Percentiles rank a stretch among this genome's conserved stretches.
phyloP scores from a whole-genome alignment of 2,797 vertebrate genomes.

The Schizothorax lantsangensis region DNA sequence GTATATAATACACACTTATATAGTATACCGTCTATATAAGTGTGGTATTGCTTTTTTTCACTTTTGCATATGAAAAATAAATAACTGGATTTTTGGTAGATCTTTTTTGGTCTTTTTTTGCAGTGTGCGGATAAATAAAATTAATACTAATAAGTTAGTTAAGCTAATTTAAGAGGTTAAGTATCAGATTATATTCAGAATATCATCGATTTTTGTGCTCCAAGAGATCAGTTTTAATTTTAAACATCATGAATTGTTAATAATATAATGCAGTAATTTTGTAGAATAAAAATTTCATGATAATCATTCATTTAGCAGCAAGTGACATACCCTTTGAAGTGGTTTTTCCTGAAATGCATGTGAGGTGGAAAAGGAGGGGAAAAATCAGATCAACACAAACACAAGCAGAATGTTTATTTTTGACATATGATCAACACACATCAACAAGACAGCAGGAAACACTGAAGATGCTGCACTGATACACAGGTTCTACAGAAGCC shows the following conservation, averaged over 20 bases:
- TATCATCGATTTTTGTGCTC: background rate
- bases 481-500: constrained; percentile 19
- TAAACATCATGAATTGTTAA: background rate
- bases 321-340: constrained; percentile 75
- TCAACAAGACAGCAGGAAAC: background rate
- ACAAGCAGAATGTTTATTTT: background rate
- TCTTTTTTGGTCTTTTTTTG: no score
- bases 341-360: constrained; percentile 77
- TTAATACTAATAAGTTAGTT: background rate
- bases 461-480: background rate
- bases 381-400: constrained; percentile 25
- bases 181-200: no score
- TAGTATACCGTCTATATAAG: no score
- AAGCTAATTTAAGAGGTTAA: background rate
- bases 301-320: background rate
- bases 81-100: no score
- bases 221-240: background rate
- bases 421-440: background rate
- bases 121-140: no score
- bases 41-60: no score
- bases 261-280: background rate
- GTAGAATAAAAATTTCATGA: background rate
- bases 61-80: no score
- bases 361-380: constrained; percentile 47
- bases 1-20: no score